These are phyloP conservation scores for Passer montanus DNA, from an alignment of 2,113 vertebrate genomes.

Conservation along the genomic window DNA sequence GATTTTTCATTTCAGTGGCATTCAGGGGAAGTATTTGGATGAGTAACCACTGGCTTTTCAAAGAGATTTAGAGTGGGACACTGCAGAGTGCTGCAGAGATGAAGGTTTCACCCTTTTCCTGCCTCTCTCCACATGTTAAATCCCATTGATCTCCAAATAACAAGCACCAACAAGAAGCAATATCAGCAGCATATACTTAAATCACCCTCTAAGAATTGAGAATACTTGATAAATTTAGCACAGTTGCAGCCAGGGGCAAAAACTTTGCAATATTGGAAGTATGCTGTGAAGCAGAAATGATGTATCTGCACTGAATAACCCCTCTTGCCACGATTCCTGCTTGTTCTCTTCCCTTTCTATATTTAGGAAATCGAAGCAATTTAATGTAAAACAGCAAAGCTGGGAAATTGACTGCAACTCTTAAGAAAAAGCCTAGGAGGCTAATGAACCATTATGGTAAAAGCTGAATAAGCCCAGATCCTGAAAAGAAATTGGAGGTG, in stretches of 20 bases:
- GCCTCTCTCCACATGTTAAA: neutral
- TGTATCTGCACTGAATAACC: neutral
- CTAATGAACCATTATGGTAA: conserved; percentile 52
- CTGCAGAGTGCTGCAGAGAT: neutral
- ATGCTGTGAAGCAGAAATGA: conserved; percentile 1
- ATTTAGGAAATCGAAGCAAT: conserved; percentile 20
- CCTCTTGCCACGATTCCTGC: neutral
- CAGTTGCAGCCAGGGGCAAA: neutral
- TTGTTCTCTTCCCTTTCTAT: neutral
- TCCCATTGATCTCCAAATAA: conserved; percentile 18
- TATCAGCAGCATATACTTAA: neutral
- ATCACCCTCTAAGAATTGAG: neutral
- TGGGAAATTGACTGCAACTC: conserved; percentile 18
- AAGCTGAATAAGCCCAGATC: conserved; percentile 32
- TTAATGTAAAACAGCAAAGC: conserved; percentile 46
- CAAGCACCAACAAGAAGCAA: neutral
- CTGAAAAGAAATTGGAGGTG: conserved; percentile 45
- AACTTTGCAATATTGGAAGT: neutral
- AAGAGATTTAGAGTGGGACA: neutral
- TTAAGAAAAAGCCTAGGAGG: conserved; percentile 34
- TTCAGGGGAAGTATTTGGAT: neutral
- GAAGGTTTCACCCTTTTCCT: neutral
- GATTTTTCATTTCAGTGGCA: neutral
- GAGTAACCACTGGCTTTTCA: neutral
- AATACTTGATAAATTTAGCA: neutral